Conservation (phyloP, 2,888 invertebrate genomes). For the Bhutanitis thaidina region DNA sequence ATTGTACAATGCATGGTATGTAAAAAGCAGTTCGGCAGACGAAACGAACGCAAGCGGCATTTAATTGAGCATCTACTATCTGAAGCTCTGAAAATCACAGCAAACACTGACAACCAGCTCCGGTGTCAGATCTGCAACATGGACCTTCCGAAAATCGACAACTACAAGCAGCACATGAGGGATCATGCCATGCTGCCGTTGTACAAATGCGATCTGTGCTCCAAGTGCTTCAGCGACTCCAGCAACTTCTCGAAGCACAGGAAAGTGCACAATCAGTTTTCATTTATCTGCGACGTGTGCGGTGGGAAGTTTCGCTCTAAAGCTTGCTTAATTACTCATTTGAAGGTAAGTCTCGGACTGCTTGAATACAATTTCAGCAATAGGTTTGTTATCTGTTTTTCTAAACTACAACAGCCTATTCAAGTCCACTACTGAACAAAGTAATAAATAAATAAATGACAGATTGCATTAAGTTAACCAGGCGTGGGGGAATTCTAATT, state of each 20-base stretch:
- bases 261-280: conserved; percentile 50
- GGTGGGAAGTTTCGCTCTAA: conserved; percentile 49
- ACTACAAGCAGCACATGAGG: conserved; percentile 49
- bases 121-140: conserved; percentile 39
- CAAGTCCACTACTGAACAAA: too few species aligned
- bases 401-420: too few species aligned
- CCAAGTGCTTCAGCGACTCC: conserved; percentile 56
- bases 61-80: conserved; percentile 50
- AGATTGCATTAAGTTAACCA: conserved; percentile 36
- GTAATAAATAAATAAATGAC: too few species aligned
- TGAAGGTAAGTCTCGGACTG: conserved; percentile 45
- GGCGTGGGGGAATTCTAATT: conserved; percentile 32
- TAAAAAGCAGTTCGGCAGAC: conserved; percentile 30
- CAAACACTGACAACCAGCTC: neutral
- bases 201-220: conserved; percentile 51
- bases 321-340: conserved; percentile 36
- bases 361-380: too few species aligned
- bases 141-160: conserved; percentile 17
- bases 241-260: conserved; percentile 67
- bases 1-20: conserved; percentile 37
- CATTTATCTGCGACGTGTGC: conserved; percentile 47
- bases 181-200: conserved; percentile 49
- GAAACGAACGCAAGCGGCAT: conserved; percentile 50
- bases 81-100: conserved; percentile 36
- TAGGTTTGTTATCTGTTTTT: too few species aligned